Evolutionary conservation across 2,888 invertebrate genomes (phyloP).

Genomic region (Gisinianus flammeolus): DNA sequence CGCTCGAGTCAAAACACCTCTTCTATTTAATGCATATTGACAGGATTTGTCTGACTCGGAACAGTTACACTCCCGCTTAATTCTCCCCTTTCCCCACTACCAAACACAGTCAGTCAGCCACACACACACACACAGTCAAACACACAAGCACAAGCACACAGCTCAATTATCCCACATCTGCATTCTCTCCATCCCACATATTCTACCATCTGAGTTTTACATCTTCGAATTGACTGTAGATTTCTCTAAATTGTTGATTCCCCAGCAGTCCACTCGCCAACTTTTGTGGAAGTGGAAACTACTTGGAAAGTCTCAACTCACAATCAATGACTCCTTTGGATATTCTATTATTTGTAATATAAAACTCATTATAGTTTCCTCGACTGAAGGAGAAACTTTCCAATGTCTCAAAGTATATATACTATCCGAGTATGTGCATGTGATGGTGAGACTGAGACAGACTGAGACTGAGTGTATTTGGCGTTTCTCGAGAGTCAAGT

Average conservation of each 20-base stretch:
- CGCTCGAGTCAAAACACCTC: slow-evolving; percentile 16
- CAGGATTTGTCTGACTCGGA: slow-evolving; percentile 21
- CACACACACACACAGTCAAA: no score
- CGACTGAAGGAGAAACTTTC: no score
- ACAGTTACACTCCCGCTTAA: slow-evolving; percentile 1
- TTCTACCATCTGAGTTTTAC: no score
- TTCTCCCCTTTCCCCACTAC: slow-evolving; percentile 2
- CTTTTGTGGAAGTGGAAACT: not conserved
- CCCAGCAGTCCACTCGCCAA: no score
- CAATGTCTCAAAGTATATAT: no score
- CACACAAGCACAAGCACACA: no score
- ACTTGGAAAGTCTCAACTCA: not conserved
- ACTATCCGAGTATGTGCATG: no score
- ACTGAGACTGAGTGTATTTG: no score
- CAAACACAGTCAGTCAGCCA: no score
- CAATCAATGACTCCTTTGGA: slow-evolving; percentile 9
- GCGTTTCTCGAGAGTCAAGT: no score
- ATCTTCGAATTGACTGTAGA: not conserved
- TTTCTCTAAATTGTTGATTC: not conserved
- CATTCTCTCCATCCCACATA: not conserved
- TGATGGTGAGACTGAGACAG: no score
- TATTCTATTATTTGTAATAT: slow-evolving; percentile 16
- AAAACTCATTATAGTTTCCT: slow-evolving; percentile 2
- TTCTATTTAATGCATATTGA: slow-evolving; percentile 32
- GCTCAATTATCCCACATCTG: slow-evolving; percentile 11